Base-by-base conservation (phyloP, 1,140 invertebrate genomes). In the Leptonema lineaticorne region DNA sequence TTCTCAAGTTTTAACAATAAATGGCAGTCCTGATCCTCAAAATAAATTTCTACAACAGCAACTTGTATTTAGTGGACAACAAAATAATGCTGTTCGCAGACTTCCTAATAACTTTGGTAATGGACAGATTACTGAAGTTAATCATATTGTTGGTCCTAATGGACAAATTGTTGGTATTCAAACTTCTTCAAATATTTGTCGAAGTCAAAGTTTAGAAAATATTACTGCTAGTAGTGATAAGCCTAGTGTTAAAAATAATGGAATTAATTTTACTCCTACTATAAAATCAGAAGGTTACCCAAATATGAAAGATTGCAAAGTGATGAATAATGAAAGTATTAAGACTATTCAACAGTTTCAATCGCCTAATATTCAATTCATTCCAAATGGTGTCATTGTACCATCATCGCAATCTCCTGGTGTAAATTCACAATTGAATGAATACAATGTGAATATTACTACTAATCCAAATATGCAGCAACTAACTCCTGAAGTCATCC, bases 151-250 rank as follows among this genome's bases (percentile, higher is more conserved):
- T 59, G 83, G 82, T 3, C 82, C 83, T 0, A 85, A 84, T 67
- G 85, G 84, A 18, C 84, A 85, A 77, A 79, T 86, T 30, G 84
- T 86, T 28, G 84, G 83, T 16, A 79, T 86, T 2, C 84, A 85
- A 69, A 81, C 81, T 73, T 69, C 70, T 14, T 22, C 41, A 20
- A 69, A 37, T 76, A 81, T 63, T 73, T 79, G 41, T 56, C 80
- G 41, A 58, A 81, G 70, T 65, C 71, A 73, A 45, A 70, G 68
- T 24, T 28, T 73, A 53, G 68, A 69, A 57, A 70, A 57, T 58
- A 66, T 73, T 18, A 48, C 56, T 8, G 45, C 45, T 16, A 60
- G 64, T 59, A 65, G 14, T 33, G 65, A 60, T 6, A 67, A 45
- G 29, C 7, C 6, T 45, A 30, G 18, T 28, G 27, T 27, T 11